A percentile compares a stretch with the other conserved stretches of the same genome.
Conservation (phyloP, 2,113 vertebrate genomes). For the Sialia sialis region DNA sequence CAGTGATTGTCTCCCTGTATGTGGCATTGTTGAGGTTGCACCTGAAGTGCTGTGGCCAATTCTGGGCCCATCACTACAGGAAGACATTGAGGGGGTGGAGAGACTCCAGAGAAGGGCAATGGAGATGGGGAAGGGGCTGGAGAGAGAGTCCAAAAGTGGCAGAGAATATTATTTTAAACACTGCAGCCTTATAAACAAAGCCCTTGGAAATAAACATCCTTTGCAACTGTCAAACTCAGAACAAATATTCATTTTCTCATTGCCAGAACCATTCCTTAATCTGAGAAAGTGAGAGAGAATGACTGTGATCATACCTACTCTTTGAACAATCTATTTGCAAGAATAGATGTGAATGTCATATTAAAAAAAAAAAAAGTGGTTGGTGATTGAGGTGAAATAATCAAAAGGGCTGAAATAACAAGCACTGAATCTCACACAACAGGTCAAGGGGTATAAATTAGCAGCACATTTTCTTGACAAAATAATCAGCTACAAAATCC, state of each 20-base stretch:
- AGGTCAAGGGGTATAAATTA: neutral
- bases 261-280: neutral
- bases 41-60: neutral
- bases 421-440: neutral
- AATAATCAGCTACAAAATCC: neutral
- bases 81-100: neutral
- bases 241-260: constrained; percentile 14
- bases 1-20: neutral
- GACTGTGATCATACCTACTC: neutral
- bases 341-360: neutral
- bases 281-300: neutral
- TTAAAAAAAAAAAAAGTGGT: neutral
- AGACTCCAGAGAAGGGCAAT: neutral
- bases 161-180: neutral
- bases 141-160: neutral
- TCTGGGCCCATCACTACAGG: neutral
- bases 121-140: neutral
- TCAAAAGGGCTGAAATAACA: neutral
- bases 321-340: constrained; percentile 34
- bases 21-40: neutral
- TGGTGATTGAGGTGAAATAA: neutral
- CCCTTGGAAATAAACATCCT: neutral
- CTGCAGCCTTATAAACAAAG: neutral
- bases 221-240: neutral
- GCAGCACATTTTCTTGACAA: neutral